Base-by-base conservation (phyloP, 2,888 invertebrate species). In the Belgica antarctica region DNA sequence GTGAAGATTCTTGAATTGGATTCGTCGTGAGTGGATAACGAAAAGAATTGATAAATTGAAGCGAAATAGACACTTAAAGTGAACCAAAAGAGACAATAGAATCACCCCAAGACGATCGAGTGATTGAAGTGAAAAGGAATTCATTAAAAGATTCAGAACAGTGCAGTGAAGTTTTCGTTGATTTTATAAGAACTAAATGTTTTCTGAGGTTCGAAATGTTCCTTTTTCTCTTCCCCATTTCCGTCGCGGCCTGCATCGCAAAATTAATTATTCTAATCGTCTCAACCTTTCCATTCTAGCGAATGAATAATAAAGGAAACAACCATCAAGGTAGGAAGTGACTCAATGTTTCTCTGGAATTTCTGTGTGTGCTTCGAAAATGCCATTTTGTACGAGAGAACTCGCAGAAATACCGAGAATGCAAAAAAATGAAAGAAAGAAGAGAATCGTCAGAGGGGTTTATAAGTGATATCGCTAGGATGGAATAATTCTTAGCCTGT, bases 261-360 rank as follows among this genome's bases (percentile, higher is more conserved):
- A 27, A 27, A 24, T 24, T n/a, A 27, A 22, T 25, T 31, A 57
- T 68, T 68, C 57, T 66, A 66, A 66, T 66, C 28, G 28, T n/a
- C n/a, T 66, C 22, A n/a, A 4, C 3, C 31, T 85, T 82, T 84
- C 83, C 77, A 76, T 76, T 79, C 75, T 81, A 89, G 89, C 89
- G 89, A 87, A 89, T 89, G 88, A 89, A 89, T 89, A 89, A 89
- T 86, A 89, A 89, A 86, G 89, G 88, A 85, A 89, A 88, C 83
- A 52, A 59, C 25, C 59, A 68, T 34, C 88, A 88, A 88, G 88
- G 89, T 88, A 85, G 76, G 77, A 24, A 81, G 81, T 76, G 41
- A 78, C 80, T 47, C 47, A 59, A 71, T 19, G 25, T 72, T 80
- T 63, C 68, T 61, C 25, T 8, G 25, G n/a, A 27, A 24, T 52